Base-by-base conservation (phyloP, 2,113 vertebrate genomes). In the Dasyurus viverrinus region DNA sequence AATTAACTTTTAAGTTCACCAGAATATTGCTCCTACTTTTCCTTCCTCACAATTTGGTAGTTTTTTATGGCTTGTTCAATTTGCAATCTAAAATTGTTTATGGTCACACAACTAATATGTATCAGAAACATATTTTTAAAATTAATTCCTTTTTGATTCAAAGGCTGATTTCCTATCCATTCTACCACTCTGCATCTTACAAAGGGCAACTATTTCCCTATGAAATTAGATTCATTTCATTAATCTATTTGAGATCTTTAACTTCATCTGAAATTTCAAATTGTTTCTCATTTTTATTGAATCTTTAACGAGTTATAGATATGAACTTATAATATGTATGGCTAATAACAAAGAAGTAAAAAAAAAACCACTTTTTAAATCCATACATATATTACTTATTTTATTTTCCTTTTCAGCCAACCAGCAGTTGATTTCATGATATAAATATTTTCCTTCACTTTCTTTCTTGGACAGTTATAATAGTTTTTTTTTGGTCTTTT, bases 371-470 rank as follows among this genome's bases (percentile, higher is more conserved):
- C 5, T 48, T 90, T 92, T 54, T 36, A 19, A 19, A 54, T 16
- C 24, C 2, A 23, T 91, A 52, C 68, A 52, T 84, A 30, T 84
- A 36, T 55, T 60, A 60, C 42, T 92, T 24, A 16, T 93, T 95
- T 94, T 91, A 7, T 36, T 96, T 92, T 91, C 53, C 14, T 48
- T 92, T 2, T 89, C 48, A 60, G 46, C 47, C 24, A 93, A 55
- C 4, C 91, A 76, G 27, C 53, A 50, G 8, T 84, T 92, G 46
- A 19, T 95, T 48, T 89, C 36, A 3, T 16, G 36, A 11, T 0
- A 76, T 19, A 3, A n/a, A 76, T 76, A n/a, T 76, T 76, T 76
- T 76, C 60, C 36, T n/a, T 68, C 14, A 4, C 27, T 14, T 76
- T 76, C 36, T n/a, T 36, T 19, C 60, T 68, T 68, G 60, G 22